Evolutionary conservation across 2,888 invertebrate species (phyloP), one percentile per base, ranked within the genome.

Genomic region (Drosophila anceps): DNA sequence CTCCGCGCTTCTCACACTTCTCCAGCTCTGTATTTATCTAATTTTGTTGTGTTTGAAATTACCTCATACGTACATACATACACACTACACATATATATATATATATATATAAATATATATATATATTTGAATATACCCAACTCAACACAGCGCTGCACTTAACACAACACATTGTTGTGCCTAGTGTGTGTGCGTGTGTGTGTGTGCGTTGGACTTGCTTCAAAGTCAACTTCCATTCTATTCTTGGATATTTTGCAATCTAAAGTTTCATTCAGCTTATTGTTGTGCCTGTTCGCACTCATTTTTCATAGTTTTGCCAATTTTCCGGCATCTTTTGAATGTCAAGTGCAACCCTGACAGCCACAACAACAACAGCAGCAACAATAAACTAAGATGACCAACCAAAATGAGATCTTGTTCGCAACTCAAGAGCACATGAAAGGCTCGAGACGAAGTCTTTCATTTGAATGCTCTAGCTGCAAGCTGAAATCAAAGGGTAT

Each of bases 171-270:
- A 69, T 55, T 69, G 66, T 69, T 69, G 69, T 69, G 33, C 33
- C 13, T 35, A 31, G 48, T 44, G 7, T 55, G 43, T 60, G 33
- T 33, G 58, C 51, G 37, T 31, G 31, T 27, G 53, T 24, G n/a
- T 43, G 54, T 60, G 29, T 51, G 43, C 53, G 29, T 39, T 67
- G 33, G 63, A 33, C 63, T 63, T 53, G 62, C 81, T 68, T 78
- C 75, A 82, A 73, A 73, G 74, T 67, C 62, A 68, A 74, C 72
- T 69, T 65, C 73, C 61, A 74, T 71, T 86, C 81, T 86, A 84
- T 88, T 84, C 81, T 84, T 67, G 50, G 55, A 58, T 69, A 76
- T 84, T 81, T 84, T 66, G 87, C 89, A 70, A 79, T 72, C 78
- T 70, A 43, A 86, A 73, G 81, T 84, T 88, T 81, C 71, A 67